These are phyloP conservation scores for Mizuhopecten yessoensis DNA, from an alignment of 1,140 invertebrate species.

Conservation along the genomic window DNA sequence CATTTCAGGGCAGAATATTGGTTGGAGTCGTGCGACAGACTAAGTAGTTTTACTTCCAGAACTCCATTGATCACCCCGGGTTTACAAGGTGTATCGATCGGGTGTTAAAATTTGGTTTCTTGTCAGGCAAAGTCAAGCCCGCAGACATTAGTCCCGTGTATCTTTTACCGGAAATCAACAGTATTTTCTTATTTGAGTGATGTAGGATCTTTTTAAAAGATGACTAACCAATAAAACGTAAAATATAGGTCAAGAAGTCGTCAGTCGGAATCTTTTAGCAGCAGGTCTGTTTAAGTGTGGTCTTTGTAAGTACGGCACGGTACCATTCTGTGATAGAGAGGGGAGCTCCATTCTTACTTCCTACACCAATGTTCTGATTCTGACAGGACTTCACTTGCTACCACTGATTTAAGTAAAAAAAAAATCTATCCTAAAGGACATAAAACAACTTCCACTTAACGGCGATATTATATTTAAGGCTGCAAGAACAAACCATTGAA, in stretches of 20 bases:
- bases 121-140: not conserved
- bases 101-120: not conserved
- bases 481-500: no score
- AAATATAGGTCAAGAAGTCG: not conserved
- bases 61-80: not conserved
- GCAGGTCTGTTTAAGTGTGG: no score
- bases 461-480: no score
- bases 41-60: not conserved
- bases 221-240: not conserved
- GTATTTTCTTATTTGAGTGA: not conserved
- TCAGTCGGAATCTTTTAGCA: not conserved
- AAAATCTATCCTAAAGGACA: no score
- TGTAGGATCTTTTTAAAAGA: not conserved
- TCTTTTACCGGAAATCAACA: not conserved
- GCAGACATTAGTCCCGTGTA: not conserved
- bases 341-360: no score
- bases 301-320: no score
- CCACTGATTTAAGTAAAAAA: no score
- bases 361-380: no score
- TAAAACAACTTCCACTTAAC: no score
- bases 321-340: no score
- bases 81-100: not conserved
- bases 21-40: not conserved
- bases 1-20: constrained; percentile 3
- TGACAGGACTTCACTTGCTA: no score